These are phyloP conservation scores for Laticauda colubrina DNA, from an alignment of 2,113 vertebrate species.

Conservation along the genomic window DNA sequence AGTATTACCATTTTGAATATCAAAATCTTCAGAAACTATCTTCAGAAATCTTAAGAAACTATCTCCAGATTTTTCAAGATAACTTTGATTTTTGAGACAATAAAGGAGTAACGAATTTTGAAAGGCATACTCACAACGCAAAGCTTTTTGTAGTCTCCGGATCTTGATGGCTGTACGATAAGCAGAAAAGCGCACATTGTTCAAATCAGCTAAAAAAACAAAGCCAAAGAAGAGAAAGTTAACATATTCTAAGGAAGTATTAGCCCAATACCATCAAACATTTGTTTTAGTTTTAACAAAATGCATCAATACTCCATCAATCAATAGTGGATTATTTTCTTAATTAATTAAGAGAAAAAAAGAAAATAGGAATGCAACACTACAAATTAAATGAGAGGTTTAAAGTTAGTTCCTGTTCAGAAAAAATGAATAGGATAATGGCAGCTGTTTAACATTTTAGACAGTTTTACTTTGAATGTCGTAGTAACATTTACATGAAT, in stretches of 20 bases:
- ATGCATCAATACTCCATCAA: not conserved
- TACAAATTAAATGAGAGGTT: not conserved
- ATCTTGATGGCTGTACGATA: conserved; percentile 99
- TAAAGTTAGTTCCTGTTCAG: not conserved
- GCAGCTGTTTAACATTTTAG: not conserved
- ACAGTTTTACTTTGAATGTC: not conserved
- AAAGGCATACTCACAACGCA: conserved; percentile 85
- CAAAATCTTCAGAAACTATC: no score
- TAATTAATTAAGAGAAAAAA: not conserved
- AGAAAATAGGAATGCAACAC: not conserved
- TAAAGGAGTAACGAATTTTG: conserved; percentile 3
- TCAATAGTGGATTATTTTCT: not conserved
- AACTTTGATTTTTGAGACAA: not conserved
- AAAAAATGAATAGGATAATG: not conserved
- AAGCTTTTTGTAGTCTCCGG: conserved; percentile 91
- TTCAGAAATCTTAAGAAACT: not conserved
- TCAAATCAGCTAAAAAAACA: conserved; percentile 84
- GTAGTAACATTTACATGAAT: not conserved
- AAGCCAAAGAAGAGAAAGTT: conserved; percentile 45
- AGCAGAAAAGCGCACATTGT: conserved; percentile 97
- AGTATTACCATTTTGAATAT: not conserved
- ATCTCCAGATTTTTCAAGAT: not conserved
- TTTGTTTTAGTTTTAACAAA: not conserved
- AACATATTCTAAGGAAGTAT: not conserved
- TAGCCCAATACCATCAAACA: not conserved